Conservation (phyloP, 53 echinoderm and acorn worm genomes). For the Hippasteria phrygiana region DNA sequence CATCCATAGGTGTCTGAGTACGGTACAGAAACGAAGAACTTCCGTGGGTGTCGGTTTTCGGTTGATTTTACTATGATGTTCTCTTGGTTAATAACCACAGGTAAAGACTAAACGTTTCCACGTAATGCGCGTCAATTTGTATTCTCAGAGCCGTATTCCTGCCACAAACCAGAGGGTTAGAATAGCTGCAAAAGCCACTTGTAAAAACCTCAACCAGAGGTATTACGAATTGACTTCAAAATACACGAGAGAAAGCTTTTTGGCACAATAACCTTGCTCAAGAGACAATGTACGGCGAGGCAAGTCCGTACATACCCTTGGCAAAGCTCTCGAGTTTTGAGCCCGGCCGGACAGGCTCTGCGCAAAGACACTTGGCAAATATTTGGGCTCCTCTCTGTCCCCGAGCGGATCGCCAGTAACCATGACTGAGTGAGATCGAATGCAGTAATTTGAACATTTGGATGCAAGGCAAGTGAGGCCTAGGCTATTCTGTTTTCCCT, state of each 20-base stretch:
- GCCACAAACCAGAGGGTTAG: no score
- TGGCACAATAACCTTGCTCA: background rate
- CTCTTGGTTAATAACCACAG: no score
- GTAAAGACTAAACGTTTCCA: no score
- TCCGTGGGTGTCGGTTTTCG: no score
- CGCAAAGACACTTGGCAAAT: slow-evolving; percentile 57
- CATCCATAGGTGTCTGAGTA: background rate
- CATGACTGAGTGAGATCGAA: slow-evolving; percentile 45
- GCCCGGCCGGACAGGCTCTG: slow-evolving; percentile 19
- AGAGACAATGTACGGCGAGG: background rate
- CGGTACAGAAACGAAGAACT: no score
- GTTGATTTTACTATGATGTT: no score
- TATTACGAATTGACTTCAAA: no score
- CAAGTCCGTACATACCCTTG: slow-evolving; percentile 12
- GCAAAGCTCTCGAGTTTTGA: slow-evolving; percentile 33
- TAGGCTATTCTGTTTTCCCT: background rate
- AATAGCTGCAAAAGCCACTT: no score
- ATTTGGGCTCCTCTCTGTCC: slow-evolving; percentile 51
- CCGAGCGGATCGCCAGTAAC: slow-evolving; percentile 25
- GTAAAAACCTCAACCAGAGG: no score
- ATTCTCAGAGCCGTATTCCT: no score
- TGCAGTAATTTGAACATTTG: slow-evolving; percentile 54
- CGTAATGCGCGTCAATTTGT: no score
- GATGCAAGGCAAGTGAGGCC: background rate
- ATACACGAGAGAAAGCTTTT: no score